Evolutionary conservation across 2,888 invertebrate genomes (phyloP), one percentile per base, ranked within the genome.

Genomic region (Priocnemis perturbator): DNA sequence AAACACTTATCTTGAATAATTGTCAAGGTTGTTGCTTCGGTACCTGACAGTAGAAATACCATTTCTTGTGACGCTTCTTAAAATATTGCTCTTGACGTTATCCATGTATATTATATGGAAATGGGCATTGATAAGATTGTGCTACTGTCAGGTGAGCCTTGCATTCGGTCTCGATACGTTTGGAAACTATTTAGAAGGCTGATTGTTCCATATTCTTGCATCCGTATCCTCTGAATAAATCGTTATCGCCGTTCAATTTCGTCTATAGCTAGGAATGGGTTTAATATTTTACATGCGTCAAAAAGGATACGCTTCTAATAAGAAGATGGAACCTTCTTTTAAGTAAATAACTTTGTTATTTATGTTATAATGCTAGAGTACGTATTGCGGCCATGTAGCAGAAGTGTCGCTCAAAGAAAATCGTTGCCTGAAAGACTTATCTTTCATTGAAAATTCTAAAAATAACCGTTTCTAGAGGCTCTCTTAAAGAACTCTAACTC

Each of bases 161-260:
- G 77, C 79, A 78, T 78, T 78, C 67, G 73, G 71, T 73, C 76
- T 77, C 60, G n/a, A 65, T 58, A 30, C 60, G 60, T 72, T 53
- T 53, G 65, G 58, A 52, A 60, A 72, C 55, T 66, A n/a, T n/a
- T n/a, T n/a, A 64, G 71, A 37, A 37, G 37, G 11, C 37, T 37
- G 37, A 37, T 37, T 37, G 37, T 37, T 37, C 55, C 53, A 50
- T 53, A 44, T 47, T 61, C 66, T 62, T 67, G 23, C 61, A 26
- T 19, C 52, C 23, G 2, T 30, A 37, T 56, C 21, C 23, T 9
- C 30, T 37, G 48, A 19, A 20, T 23, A 56, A 9, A 55, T n/a
- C 14, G 45, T 26, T 55, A 19, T 19, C 47, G n/a, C 19, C 26
- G 19, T 45, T 20, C 60, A 21, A 48, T 48, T n/a, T 30, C 5